phyloP scores from a whole-genome alignment of 2,888 invertebrate species.

The Julus scandinavius region DNA sequence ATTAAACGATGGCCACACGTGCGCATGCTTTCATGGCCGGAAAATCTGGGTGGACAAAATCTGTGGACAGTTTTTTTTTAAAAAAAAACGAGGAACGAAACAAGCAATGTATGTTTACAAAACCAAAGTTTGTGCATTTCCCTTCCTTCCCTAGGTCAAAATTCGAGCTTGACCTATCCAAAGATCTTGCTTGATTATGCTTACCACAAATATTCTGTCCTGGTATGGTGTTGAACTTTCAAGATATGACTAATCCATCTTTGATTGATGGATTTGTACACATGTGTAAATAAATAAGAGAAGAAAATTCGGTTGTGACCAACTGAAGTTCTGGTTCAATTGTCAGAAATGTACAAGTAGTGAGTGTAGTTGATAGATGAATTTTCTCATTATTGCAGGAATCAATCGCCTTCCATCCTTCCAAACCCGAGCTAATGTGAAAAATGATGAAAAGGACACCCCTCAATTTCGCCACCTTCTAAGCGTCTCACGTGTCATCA shows the following conservation, averaged over 20 bases:
- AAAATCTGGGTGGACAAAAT: constrained; percentile 5
- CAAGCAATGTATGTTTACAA: neutral
- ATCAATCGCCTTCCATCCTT: neutral
- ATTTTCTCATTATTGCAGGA: neutral
- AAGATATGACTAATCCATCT: too few species aligned
- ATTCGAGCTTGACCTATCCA: too few species aligned
- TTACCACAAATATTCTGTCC: too few species aligned
- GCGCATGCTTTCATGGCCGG: neutral
- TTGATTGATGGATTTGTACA: too few species aligned
- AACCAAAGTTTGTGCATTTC: neutral
- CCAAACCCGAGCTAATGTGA: neutral
- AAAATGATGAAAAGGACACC: constrained; percentile 42
- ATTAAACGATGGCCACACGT: constrained; percentile 39
- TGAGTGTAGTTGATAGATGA: too few species aligned
- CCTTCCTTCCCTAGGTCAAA: too few species aligned
- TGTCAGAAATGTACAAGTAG: too few species aligned
- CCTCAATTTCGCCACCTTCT: constrained; percentile 39
- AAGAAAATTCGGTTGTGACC: too few species aligned
- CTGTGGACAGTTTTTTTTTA: neutral
- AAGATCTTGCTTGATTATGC: too few species aligned
- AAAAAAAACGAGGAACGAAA: neutral
- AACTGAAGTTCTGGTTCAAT: too few species aligned
- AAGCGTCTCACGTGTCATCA: neutral
- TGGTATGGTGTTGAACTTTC: too few species aligned
- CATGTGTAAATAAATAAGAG: too few species aligned